A percentile compares a stretch with the other conserved stretches of the same genome.
Evolutionary conservation across 1,140 invertebrate species (phyloP).

Genomic region (Colletes gigas): DNA sequence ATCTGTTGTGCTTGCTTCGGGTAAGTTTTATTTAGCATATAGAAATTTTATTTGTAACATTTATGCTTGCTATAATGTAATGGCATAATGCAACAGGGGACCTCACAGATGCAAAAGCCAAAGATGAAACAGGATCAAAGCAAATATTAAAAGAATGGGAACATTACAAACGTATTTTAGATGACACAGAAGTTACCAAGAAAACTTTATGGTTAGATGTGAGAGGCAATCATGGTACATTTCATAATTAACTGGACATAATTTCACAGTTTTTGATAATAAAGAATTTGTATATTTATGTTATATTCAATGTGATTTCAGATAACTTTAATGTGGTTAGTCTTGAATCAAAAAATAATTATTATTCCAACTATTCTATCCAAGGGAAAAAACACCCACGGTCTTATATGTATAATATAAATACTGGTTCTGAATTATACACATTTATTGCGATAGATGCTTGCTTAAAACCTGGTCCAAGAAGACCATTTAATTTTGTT

Average conservation of each 20-base stretch:
- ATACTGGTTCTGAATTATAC: conserved; percentile 83
- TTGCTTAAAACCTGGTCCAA: conserved; percentile 92
- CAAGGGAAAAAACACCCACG: conserved; percentile 87
- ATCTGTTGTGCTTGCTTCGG: conserved; percentile 90
- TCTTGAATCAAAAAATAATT: conserved; percentile 87
- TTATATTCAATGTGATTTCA: conserved; percentile 80
- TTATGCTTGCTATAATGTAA: not conserved
- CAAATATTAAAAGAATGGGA: conserved; percentile 94
- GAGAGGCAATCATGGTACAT: conserved; percentile 95
- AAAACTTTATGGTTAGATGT: conserved; percentile 94
- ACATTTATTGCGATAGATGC: conserved; percentile 94
- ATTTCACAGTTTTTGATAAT: not conserved
- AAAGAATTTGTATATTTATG: not conserved
- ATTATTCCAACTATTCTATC: conserved; percentile 90
- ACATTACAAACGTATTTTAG: conserved; percentile 88
- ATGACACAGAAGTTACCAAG: conserved; percentile 85
- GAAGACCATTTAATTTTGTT: conserved; percentile 96
- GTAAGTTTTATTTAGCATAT: conserved; percentile 73
- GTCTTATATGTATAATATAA: conserved; percentile 89
- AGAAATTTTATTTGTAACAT: not conserved
- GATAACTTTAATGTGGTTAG: conserved; percentile 94
- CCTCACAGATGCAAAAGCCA: conserved; percentile 93
- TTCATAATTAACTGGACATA: not conserved
- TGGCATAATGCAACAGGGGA: conserved; percentile 84
- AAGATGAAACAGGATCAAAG: conserved; percentile 89